Conservation (phyloP, 2,797 vertebrate genomes). For the Eremophila alpestris region DNA sequence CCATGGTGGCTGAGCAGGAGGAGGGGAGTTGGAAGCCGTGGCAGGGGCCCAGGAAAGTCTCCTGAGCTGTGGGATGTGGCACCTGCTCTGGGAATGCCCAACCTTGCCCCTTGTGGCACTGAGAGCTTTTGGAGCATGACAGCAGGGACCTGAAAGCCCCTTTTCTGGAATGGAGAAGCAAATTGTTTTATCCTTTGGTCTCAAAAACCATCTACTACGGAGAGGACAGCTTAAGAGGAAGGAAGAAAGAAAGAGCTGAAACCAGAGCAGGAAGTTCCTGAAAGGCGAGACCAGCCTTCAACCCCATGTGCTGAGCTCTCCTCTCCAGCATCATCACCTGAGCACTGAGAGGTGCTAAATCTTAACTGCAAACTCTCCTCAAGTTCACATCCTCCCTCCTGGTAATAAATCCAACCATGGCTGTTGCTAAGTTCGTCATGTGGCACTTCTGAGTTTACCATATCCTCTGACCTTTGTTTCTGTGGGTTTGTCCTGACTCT, state of each 20-base stretch:
- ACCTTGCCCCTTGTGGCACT: rapidly evolving
- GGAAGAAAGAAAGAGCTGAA: constrained; percentile 39
- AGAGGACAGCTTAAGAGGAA: neutral
- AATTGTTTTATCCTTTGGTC: neutral
- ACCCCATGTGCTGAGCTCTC: neutral
- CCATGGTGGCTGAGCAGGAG: neutral
- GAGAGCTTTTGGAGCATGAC: neutral
- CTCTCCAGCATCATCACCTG: neutral
- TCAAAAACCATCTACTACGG: neutral
- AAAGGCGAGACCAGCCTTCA: neutral
- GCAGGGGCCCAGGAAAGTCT: neutral
- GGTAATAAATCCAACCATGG: neutral
- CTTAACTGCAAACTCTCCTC: neutral
- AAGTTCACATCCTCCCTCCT: neutral
- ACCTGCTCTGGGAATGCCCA: neutral
- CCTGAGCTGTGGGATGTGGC: neutral
- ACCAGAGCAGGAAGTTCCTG: constrained; percentile 45
- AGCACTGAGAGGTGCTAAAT: neutral
- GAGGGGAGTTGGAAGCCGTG: neutral
- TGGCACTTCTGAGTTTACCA: neutral
- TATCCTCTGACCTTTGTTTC: neutral
- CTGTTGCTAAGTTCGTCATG: neutral
- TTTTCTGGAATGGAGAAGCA: neutral
- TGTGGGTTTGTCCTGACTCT: neutral
- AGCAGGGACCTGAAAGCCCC: neutral